Evolutionary conservation across 2,888 invertebrate species (phyloP).

Genomic region (Amiota minor): DNA sequence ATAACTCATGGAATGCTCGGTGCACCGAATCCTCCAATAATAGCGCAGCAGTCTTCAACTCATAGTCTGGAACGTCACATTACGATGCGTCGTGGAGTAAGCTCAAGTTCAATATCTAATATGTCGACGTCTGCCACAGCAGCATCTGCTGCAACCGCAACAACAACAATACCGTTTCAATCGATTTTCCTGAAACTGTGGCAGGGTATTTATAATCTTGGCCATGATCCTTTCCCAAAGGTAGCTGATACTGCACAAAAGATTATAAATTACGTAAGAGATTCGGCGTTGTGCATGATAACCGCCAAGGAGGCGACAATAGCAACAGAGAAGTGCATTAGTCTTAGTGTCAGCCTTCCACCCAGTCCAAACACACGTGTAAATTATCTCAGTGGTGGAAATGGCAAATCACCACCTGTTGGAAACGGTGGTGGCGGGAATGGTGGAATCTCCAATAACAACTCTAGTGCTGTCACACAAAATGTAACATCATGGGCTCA

Average conservation of each 20-base stretch:
- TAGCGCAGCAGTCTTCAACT: conserved; percentile 57
- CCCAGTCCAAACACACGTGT: conserved; percentile 78
- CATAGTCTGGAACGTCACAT: conserved; percentile 73
- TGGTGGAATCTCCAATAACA: conserved; percentile 33
- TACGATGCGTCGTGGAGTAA: conserved; percentile 79
- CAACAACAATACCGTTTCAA: conserved; percentile 66
- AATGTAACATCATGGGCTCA: conserved; percentile 49
- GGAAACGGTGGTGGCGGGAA: conserved; percentile 26
- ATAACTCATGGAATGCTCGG: conserved; percentile 56
- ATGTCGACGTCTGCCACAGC: conserved; percentile 51
- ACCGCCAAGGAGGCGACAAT: conserved; percentile 72
- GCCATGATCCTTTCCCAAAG: conserved; percentile 90
- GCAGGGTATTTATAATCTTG: conserved; percentile 84
- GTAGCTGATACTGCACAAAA: conserved; percentile 85
- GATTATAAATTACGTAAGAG: conserved; percentile 84
- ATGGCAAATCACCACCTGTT: conserved; percentile 58
- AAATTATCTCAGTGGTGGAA: conserved; percentile 64
- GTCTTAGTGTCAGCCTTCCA: conserved; percentile 76
- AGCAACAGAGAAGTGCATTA: conserved; percentile 67
- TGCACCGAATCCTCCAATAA: conserved; percentile 36
- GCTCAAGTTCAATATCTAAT: conserved; percentile 81
- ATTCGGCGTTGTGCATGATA: conserved; percentile 75
- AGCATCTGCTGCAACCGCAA: conserved; percentile 33
- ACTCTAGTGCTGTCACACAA: conserved; percentile 31
- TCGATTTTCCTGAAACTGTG: conserved; percentile 93